Evolutionary conservation across 2,113 vertebrate species (phyloP).

Genomic region (Thunnus thynnus): DNA sequence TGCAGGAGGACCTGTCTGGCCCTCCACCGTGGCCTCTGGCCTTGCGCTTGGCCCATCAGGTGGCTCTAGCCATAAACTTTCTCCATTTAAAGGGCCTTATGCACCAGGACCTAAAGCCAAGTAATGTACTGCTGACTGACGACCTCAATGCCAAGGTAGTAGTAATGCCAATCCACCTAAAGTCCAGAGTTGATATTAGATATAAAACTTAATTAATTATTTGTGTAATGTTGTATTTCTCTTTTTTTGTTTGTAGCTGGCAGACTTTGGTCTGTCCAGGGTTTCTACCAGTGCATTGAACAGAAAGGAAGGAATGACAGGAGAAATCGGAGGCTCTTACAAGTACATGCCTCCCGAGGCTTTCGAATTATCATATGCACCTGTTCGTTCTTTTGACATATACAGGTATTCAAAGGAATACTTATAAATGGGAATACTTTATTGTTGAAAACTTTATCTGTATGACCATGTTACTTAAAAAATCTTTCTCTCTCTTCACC

Average conservation of each 20-base stretch:
- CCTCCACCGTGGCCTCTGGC: constrained; percentile 79
- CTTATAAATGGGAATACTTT: not conserved
- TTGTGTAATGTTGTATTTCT: not conserved
- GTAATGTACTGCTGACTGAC: constrained; percentile 79
- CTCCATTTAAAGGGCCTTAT: constrained; percentile 77
- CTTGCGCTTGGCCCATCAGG: constrained; percentile 82
- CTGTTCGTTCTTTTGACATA: constrained; percentile 79
- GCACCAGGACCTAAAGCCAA: constrained; percentile 84
- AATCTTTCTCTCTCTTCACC: not conserved
- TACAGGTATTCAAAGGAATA: constrained; percentile 82
- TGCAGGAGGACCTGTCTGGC: constrained; percentile 57
- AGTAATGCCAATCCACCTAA: not conserved
- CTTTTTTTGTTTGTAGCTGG: constrained; percentile 78
- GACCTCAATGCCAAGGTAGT: constrained; percentile 77
- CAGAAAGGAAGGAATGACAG: not conserved
- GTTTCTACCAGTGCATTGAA: constrained; percentile 68
- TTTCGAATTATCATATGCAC: constrained; percentile 61
- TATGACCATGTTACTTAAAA: not conserved
- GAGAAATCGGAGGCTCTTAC: constrained; percentile 70
- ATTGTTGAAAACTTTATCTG: not conserved
- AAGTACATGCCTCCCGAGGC: constrained; percentile 88
- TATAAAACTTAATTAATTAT: not conserved
- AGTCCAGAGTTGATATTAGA: not conserved
- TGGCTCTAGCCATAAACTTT: constrained; percentile 88
- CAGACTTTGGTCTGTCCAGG: constrained; percentile 88